Base-by-base conservation (phyloP, 92 coral and sea anemone genomes). In the Ricordea florida region DNA sequence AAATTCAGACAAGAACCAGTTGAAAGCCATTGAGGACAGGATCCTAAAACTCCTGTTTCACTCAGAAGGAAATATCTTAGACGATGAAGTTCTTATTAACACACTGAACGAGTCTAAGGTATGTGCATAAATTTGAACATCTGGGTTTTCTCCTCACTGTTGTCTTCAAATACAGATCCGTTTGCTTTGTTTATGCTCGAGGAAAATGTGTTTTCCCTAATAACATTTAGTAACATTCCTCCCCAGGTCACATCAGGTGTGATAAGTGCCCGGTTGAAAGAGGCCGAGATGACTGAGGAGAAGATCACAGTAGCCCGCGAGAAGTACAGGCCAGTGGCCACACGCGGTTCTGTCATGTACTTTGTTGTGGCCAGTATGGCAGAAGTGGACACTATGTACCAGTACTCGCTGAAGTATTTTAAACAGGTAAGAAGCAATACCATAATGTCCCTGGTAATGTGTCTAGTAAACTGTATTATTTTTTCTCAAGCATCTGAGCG, bases 71-170 rank as follows among this genome's bases (percentile, higher is more conserved):
- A 96, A 96, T 47, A 96, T 96, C 32, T 86, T 96, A 33, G 99
- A 96, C 34, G 99, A 96, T 52, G 99, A 96, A 55, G 97, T 96
- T 42, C 86, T 96, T 28, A 96, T 96, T 10, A 94, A 96, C 69
- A 96, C 99, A 4, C 76, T 96, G 31, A 96, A 96, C 44, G 99
- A 96, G 74, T 96, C 98, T n/a, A 94, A 94, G 98, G 98, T 93
- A 21, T 15, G 53, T 5, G 16, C 0, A 0, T 18, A 8, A 27
- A 21, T 26, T 47, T 58, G n/a, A n/a, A n/a, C n/a, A n/a, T n/a
- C n/a, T n/a, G n/a, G n/a, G n/a, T n/a, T n/a, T n/a, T n/a, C n/a
- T n/a, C n/a, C n/a, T n/a, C n/a, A n/a, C n/a, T n/a, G n/a, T n/a
- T n/a, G n/a, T n/a, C n/a, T n/a, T n/a, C n/a, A n/a, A n/a, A n/a